Evolutionary conservation across 2,797 vertebrate genomes (phyloP).

Genomic region (Ispidina lecontei): DNA sequence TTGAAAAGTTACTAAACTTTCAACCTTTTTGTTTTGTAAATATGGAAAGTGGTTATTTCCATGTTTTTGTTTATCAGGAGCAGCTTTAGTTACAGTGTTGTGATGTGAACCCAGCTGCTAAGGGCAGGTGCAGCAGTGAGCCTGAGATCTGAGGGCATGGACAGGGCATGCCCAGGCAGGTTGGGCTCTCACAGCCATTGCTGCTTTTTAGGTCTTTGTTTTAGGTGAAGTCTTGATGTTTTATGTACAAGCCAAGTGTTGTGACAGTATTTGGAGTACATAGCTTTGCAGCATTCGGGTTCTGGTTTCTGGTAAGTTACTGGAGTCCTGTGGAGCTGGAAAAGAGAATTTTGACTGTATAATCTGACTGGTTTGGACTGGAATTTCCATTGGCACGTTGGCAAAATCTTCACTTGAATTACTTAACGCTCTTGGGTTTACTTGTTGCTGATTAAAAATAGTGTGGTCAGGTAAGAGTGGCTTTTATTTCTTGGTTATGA

Average conservation of each 20-base stretch:
- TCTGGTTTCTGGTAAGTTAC: neutral
- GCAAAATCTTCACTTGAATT: neutral
- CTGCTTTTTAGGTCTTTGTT: neutral
- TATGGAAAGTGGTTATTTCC: neutral
- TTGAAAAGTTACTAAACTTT: neutral
- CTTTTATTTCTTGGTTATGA: neutral
- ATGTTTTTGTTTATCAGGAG: neutral
- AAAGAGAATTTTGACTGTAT: neutral
- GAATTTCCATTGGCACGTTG: neutral
- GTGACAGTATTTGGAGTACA: neutral
- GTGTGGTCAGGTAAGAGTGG: neutral
- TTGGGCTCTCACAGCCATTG: rapidly evolving
- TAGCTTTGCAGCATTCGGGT: neutral
- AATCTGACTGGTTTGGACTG: neutral
- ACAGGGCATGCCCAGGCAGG: neutral
- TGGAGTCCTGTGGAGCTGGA: neutral
- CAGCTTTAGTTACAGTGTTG: neutral
- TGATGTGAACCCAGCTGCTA: neutral
- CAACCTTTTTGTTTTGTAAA: neutral
- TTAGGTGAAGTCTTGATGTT: neutral
- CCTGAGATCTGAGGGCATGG: neutral
- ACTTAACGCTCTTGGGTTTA: neutral
- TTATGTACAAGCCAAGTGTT: neutral
- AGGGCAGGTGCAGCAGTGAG: neutral
- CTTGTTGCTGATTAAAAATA: neutral